A percentile compares a stretch with the other conserved stretches of the same genome.
These are phyloP conservation scores for Toxotes jaculatrix DNA, from an alignment of 2,113 vertebrate genomes.

Conservation along the genomic window DNA sequence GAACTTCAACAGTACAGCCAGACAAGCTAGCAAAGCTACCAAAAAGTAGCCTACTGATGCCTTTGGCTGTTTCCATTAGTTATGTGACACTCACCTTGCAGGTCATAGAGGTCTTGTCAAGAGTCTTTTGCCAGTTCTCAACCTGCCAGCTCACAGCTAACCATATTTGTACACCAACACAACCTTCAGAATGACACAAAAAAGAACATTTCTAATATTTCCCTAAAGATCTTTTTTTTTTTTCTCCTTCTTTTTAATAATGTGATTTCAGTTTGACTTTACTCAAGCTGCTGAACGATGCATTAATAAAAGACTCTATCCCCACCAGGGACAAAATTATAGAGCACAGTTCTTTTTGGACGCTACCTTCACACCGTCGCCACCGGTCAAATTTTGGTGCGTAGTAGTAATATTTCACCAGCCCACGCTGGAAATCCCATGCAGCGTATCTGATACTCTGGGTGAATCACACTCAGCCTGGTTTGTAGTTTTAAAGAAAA, in stretches of 20 bases:
- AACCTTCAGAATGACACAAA: neutral
- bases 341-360: slow-evolving; percentile 56
- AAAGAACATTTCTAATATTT: slow-evolving; percentile 9
- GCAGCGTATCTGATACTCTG: slow-evolving; percentile 49
- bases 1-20: neutral
- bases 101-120: neutral
- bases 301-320: slow-evolving; percentile 33
- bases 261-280: slow-evolving; percentile 21
- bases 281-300: slow-evolving; percentile 29
- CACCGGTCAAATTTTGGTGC: slow-evolving; percentile 19
- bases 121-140: neutral
- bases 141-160: neutral
- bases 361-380: slow-evolving; percentile 13
- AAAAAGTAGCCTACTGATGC: neutral
- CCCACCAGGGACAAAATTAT: slow-evolving; percentile 38
- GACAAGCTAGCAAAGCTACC: neutral
- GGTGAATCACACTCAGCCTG: slow-evolving; percentile 39
- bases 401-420: slow-evolving; percentile 56
- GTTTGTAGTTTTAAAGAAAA: slow-evolving; percentile 51
- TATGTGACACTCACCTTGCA: neutral
- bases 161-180: neutral
- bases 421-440: slow-evolving; percentile 60
- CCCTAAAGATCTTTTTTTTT: neutral
- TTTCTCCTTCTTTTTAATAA: neutral
- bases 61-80: neutral